Base-by-base conservation (phyloP, 1,140 invertebrate species). In the Nasonia vitripennis region DNA sequence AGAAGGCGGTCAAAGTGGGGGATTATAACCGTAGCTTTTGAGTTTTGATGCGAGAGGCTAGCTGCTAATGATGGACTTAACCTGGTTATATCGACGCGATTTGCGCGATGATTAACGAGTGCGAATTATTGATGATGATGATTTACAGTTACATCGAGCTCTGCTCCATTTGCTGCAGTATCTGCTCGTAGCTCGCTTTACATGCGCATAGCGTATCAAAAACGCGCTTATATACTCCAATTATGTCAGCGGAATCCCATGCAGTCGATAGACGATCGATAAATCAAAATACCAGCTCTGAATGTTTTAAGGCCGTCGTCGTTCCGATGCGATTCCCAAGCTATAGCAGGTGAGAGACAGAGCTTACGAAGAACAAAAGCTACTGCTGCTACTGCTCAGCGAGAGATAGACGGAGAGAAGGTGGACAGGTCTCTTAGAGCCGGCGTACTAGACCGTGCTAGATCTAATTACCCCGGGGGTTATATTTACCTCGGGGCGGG, bases 361-460 rank as follows among this genome's bases (percentile, higher is more conserved):
- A 62, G 55, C 55, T 7, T 45, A 45, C 27, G 68, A 34, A 71
- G 68, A 34, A 71, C 68, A 71, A 71, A 71, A 71, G 68, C 23
- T 27, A 2, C n/a, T n/a, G 67, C 6, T 10, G 27, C 7, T n/a
- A 27, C 31, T 12, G 68, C 5, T 27, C 2, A 3, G 31, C 27
- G 23, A 77, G 41, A 48, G 41, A 23, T 9, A 17, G 34, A 83
- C 55, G 0, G 62, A 37, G 81, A 48, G 51, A 78, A 68, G 55
- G 45, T 48, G 34, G 74, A 27, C 81, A n/a, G 48, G 75, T 84
- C 45, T 84, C 45, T 78, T 41, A 55, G 23, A n/a, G 75, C 37
- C 45, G 27, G 77, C 79, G 83, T 74, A 84, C 77, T 84, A 84
- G 83, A 84, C 83, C 83, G 83, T 74, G 68, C 78, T 85, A 85